Evolutionary conservation across 2,888 invertebrate genomes (phyloP).

Genomic region (Biston betularia): DNA sequence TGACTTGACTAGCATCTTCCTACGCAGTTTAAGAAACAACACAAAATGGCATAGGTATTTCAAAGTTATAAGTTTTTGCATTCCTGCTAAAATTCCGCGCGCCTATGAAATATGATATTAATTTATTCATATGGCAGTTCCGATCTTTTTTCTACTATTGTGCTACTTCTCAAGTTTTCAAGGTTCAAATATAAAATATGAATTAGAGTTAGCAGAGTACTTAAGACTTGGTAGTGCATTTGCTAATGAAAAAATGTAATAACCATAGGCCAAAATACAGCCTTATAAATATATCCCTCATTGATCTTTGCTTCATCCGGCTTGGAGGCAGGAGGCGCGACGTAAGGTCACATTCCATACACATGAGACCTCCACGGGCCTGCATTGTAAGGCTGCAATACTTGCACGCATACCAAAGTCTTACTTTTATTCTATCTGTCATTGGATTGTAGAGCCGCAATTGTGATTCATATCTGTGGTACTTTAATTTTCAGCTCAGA

Average conservation of each 20-base stretch:
- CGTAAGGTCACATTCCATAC: slow-evolving; percentile 46
- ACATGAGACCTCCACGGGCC: slow-evolving; percentile 39
- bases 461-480: neutral
- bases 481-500: too few species aligned
- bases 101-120: too few species aligned
- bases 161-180: too few species aligned
- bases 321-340: slow-evolving; percentile 35
- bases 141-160: too few species aligned
- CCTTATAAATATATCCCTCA: slow-evolving; percentile 26
- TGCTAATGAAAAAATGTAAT: neutral
- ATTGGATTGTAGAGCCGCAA: slow-evolving; percentile 2
- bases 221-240: neutral
- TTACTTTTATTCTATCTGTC: slow-evolving; percentile 28
- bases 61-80: too few species aligned
- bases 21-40: too few species aligned
- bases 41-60: too few species aligned
- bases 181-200: too few species aligned
- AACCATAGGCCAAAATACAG: slow-evolving; percentile 7
- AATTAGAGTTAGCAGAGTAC: too few species aligned
- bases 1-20: too few species aligned
- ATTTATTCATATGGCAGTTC: too few species aligned
- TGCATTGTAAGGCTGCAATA: slow-evolving; percentile 37
- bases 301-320: slow-evolving; percentile 41
- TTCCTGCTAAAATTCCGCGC: too few species aligned
- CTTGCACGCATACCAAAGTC: slow-evolving; percentile 36